Conservation (phyloP, 2,888 invertebrate species). For the Crepidodera aurea region DNA sequence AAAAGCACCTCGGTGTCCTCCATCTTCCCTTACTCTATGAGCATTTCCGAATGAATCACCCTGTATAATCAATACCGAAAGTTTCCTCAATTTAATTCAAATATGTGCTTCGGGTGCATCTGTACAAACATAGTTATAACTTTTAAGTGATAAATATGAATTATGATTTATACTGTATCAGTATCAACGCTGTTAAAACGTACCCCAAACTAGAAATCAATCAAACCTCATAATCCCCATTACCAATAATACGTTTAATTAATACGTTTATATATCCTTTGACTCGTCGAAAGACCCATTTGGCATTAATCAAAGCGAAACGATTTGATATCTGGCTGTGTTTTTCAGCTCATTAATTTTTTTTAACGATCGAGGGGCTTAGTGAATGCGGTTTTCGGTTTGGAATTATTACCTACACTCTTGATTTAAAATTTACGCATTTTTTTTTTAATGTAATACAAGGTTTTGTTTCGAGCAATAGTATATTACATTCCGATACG, state of each 20-base stretch:
- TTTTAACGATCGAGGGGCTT: not conserved
- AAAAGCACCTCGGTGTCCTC: no score
- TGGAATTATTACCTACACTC: not conserved
- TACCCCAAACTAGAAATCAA: not conserved
- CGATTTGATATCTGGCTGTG: not conserved
- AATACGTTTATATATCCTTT: not conserved
- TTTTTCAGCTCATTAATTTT: not conserved
- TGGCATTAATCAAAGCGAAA: not conserved
- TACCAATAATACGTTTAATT: not conserved
- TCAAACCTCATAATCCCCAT: not conserved
- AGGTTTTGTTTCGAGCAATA: no score
- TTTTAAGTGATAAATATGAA: not conserved
- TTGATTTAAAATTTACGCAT: no score
- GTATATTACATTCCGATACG: no score
- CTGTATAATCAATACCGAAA: no score
- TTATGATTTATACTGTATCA: not conserved
- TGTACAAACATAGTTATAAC: no score
- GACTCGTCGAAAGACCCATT: not conserved
- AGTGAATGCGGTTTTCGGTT: not conserved
- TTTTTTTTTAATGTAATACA: no score
- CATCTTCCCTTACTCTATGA: no score
- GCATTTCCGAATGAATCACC: no score
- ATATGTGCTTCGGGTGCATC: no score
- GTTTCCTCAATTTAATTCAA: no score
- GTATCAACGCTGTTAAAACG: not conserved